Percentiles rank a stretch among this genome's conserved stretches.
phyloP scores from a whole-genome alignment of 23 tunicate genomes.

The Corella eumyota region DNA sequence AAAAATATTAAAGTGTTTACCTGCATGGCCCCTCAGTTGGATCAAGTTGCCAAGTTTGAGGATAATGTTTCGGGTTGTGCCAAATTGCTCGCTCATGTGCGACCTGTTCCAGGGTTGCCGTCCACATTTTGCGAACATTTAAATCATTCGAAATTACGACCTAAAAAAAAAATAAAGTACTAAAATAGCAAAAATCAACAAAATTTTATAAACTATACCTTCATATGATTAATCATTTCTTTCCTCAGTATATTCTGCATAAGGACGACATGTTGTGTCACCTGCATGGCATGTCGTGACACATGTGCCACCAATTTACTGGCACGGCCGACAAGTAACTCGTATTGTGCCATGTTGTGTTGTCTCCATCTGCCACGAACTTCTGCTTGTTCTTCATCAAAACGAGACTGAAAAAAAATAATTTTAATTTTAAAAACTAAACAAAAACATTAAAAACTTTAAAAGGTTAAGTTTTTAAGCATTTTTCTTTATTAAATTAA shows the following conservation, averaged over 20 bases:
- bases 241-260: conserved; percentile 70
- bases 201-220: conserved; percentile 25
- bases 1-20: conserved; percentile 14
- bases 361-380: conserved; percentile 15
- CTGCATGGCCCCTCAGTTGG: conserved; percentile 95
- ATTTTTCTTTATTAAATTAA: background rate
- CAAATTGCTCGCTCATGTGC: conserved; percentile 98
- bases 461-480: background rate
- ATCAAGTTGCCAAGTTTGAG: conserved; percentile 90
- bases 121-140: conserved; percentile 67
- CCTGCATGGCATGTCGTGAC: conserved; percentile 71
- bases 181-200: background rate
- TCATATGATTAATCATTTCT: conserved; percentile 32
- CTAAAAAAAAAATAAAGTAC: conserved; percentile 14
- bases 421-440: background rate
- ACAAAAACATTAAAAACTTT: background rate
- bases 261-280: conserved; percentile 73
- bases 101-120: conserved; percentile 51
- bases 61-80: conserved; percentile 68
- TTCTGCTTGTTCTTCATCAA: conserved; percentile 17
- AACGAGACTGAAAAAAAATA: conserved; percentile 12
- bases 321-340: conserved; percentile 34
- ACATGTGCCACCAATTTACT: conserved; percentile 59
- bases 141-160: conserved; percentile 53
- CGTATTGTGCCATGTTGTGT: conserved; percentile 25